Base-by-base conservation (phyloP, 2,888 invertebrate genomes). In the Cephus sareptanus region DNA sequence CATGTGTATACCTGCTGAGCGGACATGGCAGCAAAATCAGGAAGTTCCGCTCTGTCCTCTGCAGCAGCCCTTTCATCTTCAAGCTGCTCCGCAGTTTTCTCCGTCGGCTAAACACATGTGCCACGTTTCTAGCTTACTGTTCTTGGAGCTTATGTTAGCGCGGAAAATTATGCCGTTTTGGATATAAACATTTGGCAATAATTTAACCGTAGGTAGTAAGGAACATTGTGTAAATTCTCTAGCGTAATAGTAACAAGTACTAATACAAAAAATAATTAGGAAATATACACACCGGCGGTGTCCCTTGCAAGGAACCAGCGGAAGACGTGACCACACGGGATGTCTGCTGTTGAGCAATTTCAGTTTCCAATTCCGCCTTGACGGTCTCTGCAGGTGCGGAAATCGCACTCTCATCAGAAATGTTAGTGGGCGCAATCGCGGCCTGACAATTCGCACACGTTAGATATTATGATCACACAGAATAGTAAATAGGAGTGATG, bases 1-100 rank as follows among this genome's bases (percentile, higher is more conserved):
- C 78, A 74, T 56, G 23, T 56, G 23, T 56, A 89, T 90, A 91
- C 91, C 90, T 91, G 91, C 77, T 91, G 91, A 11, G 92, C 90
- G 78, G 92, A 88, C 89, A 92, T 92, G 71, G 92, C 91, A 77
- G 92, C 86, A 84, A 92, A 92, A 83, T 93, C 93, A 77, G 92
- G 92, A 77, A 92, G 87, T 81, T 91, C 91, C 75, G 91, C 91
- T 83, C 91, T 90, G 83, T 93, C 93, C 79, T 91, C 90, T 4
- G 91, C 90, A 35, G 89, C 90, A 73, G 90, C 88, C 87, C 92
- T 92, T 81, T 91, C 92, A 79, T 92, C 93, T 84, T 92, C 93
- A 76, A 93, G 85, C 78, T 91, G 91, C 79, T 91, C 91, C 11
- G 87, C 89, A 9, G 91, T 90, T 87, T 91, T 90, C 82, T 90